Conservation (phyloP, 2,113 vertebrate species). For the Lepidothrix coronata region DNA sequence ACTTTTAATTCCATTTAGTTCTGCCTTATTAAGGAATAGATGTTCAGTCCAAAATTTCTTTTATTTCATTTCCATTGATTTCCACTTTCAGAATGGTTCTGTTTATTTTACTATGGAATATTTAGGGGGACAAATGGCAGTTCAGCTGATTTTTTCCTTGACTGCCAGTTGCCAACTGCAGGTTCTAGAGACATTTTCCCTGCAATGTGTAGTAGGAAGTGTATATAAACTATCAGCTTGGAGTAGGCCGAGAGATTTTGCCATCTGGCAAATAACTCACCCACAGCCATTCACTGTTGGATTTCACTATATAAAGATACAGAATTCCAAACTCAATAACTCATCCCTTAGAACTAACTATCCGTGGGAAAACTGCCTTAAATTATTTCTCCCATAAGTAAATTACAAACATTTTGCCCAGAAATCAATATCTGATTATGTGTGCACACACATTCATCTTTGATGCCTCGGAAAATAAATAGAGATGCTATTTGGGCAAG, state of each 20-base stretch:
- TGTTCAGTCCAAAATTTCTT: background rate
- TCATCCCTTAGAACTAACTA: background rate
- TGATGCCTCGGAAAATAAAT: background rate
- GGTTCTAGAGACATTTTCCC: background rate
- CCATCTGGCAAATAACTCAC: slow-evolving; percentile 41
- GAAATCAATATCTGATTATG: slow-evolving; percentile 36
- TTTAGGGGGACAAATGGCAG: background rate
- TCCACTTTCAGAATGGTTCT: background rate
- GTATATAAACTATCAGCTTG: background rate
- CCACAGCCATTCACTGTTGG: background rate
- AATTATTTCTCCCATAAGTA: slow-evolving; percentile 15
- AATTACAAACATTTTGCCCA: background rate
- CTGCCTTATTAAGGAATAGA: background rate
- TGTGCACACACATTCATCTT: background rate
- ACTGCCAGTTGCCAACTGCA: background rate
- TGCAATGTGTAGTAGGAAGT: background rate
- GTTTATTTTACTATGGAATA: background rate
- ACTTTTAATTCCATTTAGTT: background rate
- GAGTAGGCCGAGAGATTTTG: slow-evolving; percentile 14
- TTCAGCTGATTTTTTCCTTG: background rate
- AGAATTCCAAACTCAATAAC: slow-evolving; percentile 21
- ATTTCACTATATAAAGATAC: background rate
- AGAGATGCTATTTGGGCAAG: background rate
- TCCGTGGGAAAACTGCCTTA: background rate
- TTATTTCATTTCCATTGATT: background rate